Evolutionary conservation across 2,888 invertebrate species (phyloP), one percentile per base, ranked within the genome.

Genomic region (Actias luna): DNA sequence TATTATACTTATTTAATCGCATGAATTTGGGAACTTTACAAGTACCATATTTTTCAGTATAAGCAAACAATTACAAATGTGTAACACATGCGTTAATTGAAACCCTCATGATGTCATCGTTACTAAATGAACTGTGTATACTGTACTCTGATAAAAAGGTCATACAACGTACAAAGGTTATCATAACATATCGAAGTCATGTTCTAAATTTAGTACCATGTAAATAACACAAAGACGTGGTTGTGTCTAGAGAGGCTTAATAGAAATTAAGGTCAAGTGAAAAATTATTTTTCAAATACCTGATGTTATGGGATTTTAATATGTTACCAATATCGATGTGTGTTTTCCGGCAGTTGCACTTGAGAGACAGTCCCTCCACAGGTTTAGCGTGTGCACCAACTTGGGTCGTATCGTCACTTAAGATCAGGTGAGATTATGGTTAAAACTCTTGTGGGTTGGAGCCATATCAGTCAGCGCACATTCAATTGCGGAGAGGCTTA

Each of bases 31-130:
- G 16, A 39, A 16, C 36, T 4, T 39, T 39, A 39, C 36, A n/a
- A 39, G 16, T 39, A 16, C 2, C 14, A 39, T 16, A 39, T 39
- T 39, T 39, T 39, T 7, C 2, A 39, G 4, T 8, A n/a, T n/a
- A 8, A 7, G 3, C 22, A 46, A 7, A 22, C 22, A 22, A n/a
- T 46, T 22, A 22, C 8, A 22, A 2, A 42, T 18, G n/a, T 3
- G n/a, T 3, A 42, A 18, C 18, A 42, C 18, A 42, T 42, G 42
- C n/a, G 18, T 5, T 42, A n/a, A 18, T 5, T 18, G 2, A 46
- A 46, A 46, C 8, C 46, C 46, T 46, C 27, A 55, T 55, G 52
- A 55, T 55, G 29, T 55, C 52, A 55, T 55, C 52, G 16, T 55
- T 29, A 55, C 29, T 55, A 16, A 55, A 29, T 18, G 29, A 18